These are phyloP conservation scores for Monopterus albus DNA, from an alignment of 2,113 vertebrate genomes.

Conservation along the genomic window DNA sequence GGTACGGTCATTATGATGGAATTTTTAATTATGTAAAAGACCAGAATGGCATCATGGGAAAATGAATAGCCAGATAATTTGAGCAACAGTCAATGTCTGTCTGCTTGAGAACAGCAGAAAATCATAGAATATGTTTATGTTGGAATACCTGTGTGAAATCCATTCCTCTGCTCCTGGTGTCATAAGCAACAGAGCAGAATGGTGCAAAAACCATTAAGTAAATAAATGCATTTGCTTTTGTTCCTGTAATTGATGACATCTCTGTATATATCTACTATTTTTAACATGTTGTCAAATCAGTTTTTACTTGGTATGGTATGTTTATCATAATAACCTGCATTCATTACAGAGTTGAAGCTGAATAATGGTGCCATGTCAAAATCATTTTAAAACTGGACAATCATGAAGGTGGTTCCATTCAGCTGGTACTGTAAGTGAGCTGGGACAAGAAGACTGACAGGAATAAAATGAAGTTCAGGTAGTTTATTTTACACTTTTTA, in stretches of 20 bases:
- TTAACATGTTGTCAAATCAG: not conserved
- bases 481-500: not conserved
- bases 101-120: constrained; percentile 16
- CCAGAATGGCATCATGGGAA: constrained; percentile 11
- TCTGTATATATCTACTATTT: not conserved
- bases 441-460: too few relatives aligned
- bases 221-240: not conserved
- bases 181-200: not conserved
- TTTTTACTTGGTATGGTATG: not conserved
- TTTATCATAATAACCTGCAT: not conserved
- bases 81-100: not conserved
- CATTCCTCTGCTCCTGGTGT: constrained; percentile 1
- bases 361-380: not conserved
- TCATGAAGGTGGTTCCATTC: not conserved
- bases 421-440: not conserved
- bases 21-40: constrained; percentile 42
- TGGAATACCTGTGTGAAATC: constrained; percentile 21
- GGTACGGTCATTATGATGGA: constrained; percentile 31
- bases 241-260: not conserved
- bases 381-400: not conserved
- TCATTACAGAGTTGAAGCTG: not conserved
- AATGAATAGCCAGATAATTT: constrained; percentile 15
- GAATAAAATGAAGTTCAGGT: not conserved
- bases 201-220: not conserved
- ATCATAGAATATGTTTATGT: constrained; percentile 12